Base-by-base conservation (phyloP, 2,888 invertebrate genomes). In the Hanleya hanleyi region DNA sequence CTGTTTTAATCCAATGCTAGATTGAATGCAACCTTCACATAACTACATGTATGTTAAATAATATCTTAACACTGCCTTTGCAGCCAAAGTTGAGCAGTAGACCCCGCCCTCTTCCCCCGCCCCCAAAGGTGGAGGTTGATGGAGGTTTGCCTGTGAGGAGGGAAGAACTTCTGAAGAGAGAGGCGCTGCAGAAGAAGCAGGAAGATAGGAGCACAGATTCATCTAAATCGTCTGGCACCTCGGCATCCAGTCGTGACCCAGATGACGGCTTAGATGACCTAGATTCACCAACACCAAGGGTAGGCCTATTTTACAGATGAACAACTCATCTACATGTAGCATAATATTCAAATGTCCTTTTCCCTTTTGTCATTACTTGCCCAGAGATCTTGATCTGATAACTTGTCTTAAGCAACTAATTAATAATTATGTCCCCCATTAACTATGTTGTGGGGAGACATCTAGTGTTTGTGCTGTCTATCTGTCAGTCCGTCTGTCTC, bases 101-200 rank as follows among this genome's bases (percentile, higher is more conserved):
- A 62, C 84, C 86, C 0, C 82, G 87, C 15, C 87, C 87, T 5
- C 76, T 88, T 47, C 89, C 89, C 6, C 81, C 81, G 3, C 82
- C 84, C 22, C 86, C 86, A 1, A 80, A 78, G 51, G 79, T 77
- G 1, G 81, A 81, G 35, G 80, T 80, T n/a, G 81, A 83, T 67
- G 78, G 79, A 22, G 84, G 86, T 7, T 73, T 85, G 38, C 87
- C 87, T 3, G 81, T 84, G 69, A 77, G 81, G n/a, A 57, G 86
- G 62, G 68, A 22, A 9, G 62, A 62, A 5, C 62, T 29, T 12
- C 36, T 29, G 7, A 7, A 66, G 26, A 75, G 67, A 68, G 64
- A 74, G n/a, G 73, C 71, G 9, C n/a, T n/a, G n/a, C 77, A 76
- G n/a, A 70, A 77, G 9, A 74, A 74, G n/a, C 69, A 76, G 26